Evolutionary conservation across 2,888 invertebrate species (phyloP).

Genomic region (Nephrotoma flavescens): DNA sequence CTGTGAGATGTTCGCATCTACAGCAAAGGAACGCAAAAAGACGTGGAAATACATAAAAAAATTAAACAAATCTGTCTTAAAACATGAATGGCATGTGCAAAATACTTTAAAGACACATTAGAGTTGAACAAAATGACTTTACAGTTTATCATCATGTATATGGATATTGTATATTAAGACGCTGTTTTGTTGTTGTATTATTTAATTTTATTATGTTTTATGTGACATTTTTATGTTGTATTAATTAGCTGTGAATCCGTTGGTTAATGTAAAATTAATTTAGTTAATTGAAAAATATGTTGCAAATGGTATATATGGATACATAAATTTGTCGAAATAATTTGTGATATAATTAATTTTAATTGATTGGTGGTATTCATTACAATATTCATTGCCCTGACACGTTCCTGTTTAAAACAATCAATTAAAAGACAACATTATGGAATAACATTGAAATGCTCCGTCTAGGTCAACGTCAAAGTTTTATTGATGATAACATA

Average conservation of each 20-base stretch:
- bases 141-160: not conserved
- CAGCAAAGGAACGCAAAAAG: not conserved
- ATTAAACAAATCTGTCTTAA: not conserved
- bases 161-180: not conserved
- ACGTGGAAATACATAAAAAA: not conserved
- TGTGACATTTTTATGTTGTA: constrained; percentile 12
- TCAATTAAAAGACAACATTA: too few relatives aligned
- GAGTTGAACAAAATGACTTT: not conserved
- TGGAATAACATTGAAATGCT: too few relatives aligned
- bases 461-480: too few relatives aligned
- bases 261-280: constrained; percentile 14
- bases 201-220: constrained; percentile 1
- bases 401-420: too few relatives aligned
- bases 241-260: constrained; percentile 14
- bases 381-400: too few relatives aligned
- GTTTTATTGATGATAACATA: too few relatives aligned
- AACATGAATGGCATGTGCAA: not conserved
- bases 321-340: not conserved
- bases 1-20: not conserved
- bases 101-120: not conserved
- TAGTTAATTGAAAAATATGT: not conserved
- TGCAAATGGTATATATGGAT: not conserved
- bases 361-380: not conserved
- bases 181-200: not conserved
- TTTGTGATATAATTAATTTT: not conserved